Percentiles rank a stretch among this genome's conserved stretches.
Conservation (phyloP, 2,113 vertebrate species). For the Charadrius vociferus region DNA sequence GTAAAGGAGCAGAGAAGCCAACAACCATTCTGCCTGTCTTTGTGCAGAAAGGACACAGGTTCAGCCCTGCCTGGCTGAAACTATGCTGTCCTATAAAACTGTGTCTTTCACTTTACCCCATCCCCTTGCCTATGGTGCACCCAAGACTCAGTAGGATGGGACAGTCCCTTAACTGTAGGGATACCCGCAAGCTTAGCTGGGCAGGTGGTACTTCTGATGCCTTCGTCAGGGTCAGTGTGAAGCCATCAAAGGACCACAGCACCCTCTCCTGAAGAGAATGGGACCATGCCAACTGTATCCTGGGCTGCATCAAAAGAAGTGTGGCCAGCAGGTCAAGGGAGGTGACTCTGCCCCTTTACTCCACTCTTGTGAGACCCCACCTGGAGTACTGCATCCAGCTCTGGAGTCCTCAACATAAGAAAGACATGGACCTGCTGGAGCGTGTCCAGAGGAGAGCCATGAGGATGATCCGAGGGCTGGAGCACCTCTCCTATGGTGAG, state of each 20-base stretch:
- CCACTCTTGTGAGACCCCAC: too few relatives aligned
- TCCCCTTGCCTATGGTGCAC: not conserved
- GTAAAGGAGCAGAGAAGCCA: not conserved
- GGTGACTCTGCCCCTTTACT: too few relatives aligned
- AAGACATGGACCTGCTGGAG: too few relatives aligned
- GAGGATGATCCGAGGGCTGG: too few relatives aligned
- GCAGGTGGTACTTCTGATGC: not conserved
- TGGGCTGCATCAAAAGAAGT: too few relatives aligned
- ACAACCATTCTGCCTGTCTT: not conserved
- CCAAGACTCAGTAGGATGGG: not conserved
- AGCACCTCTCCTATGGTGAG: too few relatives aligned
- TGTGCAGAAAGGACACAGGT: not conserved
- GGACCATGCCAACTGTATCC: too few relatives aligned
- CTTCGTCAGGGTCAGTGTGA: not conserved
- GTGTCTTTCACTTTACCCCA: not conserved
- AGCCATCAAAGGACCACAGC: not conserved
- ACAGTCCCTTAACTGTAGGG: not conserved
- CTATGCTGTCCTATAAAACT: rapidly evolving
- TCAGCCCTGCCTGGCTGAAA: not conserved
- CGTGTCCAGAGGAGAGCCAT: too few relatives aligned
- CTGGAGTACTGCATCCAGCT: too few relatives aligned
- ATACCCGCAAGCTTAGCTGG: not conserved
- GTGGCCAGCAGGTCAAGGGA: too few relatives aligned
- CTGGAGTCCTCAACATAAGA: too few relatives aligned
- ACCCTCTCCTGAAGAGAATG: not conserved